Evolutionary conservation across 1,140 invertebrate species (phyloP), one percentile per base, ranked within the genome.

Genomic region (Microplitis demolitor): DNA sequence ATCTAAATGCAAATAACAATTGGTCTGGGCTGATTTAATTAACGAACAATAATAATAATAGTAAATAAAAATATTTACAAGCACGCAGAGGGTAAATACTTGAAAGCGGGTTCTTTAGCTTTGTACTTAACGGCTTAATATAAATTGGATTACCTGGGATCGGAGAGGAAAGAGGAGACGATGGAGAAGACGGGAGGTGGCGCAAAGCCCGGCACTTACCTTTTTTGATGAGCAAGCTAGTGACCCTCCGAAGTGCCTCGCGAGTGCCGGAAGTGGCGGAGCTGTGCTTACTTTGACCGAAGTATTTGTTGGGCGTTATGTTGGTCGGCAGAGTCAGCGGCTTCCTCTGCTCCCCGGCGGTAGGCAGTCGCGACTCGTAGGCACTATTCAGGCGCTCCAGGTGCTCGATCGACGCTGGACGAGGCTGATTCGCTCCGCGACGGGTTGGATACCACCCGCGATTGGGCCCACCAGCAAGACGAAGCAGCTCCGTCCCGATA

Each of bases 171-270:
- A 14, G 9, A 39, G 37, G 45, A 51, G 37, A 9, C 35, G 34
- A n/a, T 66, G 39, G 34, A 39, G 35, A 64, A 39, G 35, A 64
- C 37, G 62, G 37, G 34, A 14, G 14, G 33, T 39, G 63, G 16
- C 74, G 77, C 78, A 76, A 82, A 82, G 78, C 72, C 78, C 84
- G 81, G 78, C 84, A 81, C 88, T 89, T 87, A 93, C 92, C 92
- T 92, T 94, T 94, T 82, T 93, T 90, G 86, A 95, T 95, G 83
- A 95, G 90, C 86, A 95, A 91, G 89, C 93, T 95, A 82, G 93
- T 95, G 78, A 95, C 94, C 85, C 94, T 91, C 80, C 94, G 89
- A 71, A 95, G 88, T 56, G 94, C 93, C 85, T 95, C 94, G 78
- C 93, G 89, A 39, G 94, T 94, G 74, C 93, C 95, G 79, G 86